These are phyloP conservation scores for Carapus acus DNA, from an alignment of 2,797 vertebrate species.

Conservation along the genomic window DNA sequence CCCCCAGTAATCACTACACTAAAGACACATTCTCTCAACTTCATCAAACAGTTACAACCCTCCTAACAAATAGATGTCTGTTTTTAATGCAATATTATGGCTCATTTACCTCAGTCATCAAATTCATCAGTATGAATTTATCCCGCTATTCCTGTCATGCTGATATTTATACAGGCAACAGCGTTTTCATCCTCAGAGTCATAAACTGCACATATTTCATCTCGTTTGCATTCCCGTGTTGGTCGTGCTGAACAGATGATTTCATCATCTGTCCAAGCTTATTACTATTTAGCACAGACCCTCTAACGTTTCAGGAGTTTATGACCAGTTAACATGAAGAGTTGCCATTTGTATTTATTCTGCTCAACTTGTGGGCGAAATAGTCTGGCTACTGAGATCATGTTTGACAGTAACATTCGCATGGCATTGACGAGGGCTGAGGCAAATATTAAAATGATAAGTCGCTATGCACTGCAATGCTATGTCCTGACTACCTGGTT, in stretches of 20 bases:
- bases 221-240: conserved; percentile 32
- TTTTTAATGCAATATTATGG: conserved; percentile 18
- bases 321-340: conserved; percentile 57
- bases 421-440: conserved; percentile 34
- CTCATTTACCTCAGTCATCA: conserved; percentile 21
- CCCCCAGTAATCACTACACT: conserved; percentile 20
- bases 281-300: conserved; percentile 53
- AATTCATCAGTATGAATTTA: conserved; percentile 17
- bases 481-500: too few relatives aligned
- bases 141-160: conserved; percentile 4
- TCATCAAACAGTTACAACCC: conserved; percentile 23
- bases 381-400: conserved; percentile 46
- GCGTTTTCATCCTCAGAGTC: not conserved
- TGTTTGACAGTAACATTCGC: conserved; percentile 55
- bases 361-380: conserved; percentile 65
- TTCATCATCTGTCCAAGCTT: conserved; percentile 58
- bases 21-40: conserved; percentile 13
- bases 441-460: conserved; percentile 35
- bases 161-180: conserved; percentile 7
- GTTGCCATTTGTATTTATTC: conserved; percentile 64
- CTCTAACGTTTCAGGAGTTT: conserved; percentile 57
- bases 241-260: conserved; percentile 51
- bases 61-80: conserved; percentile 16
- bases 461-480: conserved; percentile 29
- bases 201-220: conserved; percentile 1